Evolutionary conservation across 2,888 invertebrate species (phyloP).

Genomic region (Taenaris catops): DNA sequence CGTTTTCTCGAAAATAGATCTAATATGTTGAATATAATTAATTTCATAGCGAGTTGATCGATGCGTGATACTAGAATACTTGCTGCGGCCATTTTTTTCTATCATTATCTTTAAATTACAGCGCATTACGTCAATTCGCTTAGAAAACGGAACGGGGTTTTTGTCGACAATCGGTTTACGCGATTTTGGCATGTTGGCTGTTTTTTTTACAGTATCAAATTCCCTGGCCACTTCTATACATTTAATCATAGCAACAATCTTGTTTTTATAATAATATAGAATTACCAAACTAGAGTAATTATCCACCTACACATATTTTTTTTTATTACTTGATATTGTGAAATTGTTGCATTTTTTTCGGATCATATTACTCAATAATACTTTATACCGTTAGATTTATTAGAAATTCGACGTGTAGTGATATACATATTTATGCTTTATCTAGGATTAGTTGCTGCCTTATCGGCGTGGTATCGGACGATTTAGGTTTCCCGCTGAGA

Average conservation of each 20-base stretch:
- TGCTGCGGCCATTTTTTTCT: conserved; percentile 27
- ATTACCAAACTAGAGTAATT: conserved; percentile 26
- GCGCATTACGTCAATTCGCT: conserved; percentile 63
- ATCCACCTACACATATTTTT: conserved; percentile 20
- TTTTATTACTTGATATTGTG: conserved; percentile 17
- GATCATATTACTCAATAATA: too few relatives aligned
- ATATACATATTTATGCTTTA: too few relatives aligned
- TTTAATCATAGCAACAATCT: conserved; percentile 56
- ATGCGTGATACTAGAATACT: conserved; percentile 65
- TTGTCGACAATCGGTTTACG: conserved; percentile 51
- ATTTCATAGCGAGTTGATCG: conserved; percentile 71
- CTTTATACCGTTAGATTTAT: too few relatives aligned
- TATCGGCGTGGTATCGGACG: too few relatives aligned
- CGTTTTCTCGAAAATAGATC: conserved; percentile 76
- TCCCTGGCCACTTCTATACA: conserved; percentile 33
- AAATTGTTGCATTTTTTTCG: too few relatives aligned
- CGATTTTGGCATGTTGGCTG: conserved; percentile 53
- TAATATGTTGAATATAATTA: conserved; percentile 76
- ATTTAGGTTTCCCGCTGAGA: too few relatives aligned
- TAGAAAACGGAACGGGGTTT: conserved; percentile 57
- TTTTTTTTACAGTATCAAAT: conserved; percentile 40
- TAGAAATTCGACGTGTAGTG: too few relatives aligned
- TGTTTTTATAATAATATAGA: conserved; percentile 36
- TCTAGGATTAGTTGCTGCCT: too few relatives aligned
- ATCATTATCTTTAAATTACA: conserved; percentile 74